These are phyloP conservation scores for Vulpes lagopus DNA, from an alignment of 2,113 vertebrate genomes.

Conservation along the genomic window DNA sequence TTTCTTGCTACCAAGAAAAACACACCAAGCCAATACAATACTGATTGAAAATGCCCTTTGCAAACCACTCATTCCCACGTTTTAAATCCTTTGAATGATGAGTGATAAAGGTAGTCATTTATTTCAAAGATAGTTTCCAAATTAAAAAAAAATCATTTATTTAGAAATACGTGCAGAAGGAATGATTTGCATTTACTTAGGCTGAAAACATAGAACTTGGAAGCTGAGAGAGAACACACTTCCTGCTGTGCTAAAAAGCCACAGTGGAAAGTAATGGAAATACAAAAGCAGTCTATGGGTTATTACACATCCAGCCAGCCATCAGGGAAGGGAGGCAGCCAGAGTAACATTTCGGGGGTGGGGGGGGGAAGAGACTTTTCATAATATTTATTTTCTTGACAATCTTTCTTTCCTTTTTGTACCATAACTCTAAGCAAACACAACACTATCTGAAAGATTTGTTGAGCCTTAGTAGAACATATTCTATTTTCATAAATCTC, in stretches of 20 bases:
- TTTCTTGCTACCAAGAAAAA: not conserved
- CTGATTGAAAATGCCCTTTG: not conserved
- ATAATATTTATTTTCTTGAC: not conserved
- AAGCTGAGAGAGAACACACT: not conserved
- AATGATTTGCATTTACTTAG: not conserved
- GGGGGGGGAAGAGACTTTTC: not conserved
- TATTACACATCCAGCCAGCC: not conserved
- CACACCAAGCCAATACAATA: not conserved
- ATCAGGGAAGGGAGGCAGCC: not conserved
- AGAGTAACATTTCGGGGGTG: not conserved
- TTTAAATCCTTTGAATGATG: not conserved
- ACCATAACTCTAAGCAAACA: not conserved
- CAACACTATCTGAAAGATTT: slow-evolving; percentile 34
- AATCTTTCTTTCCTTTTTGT: slow-evolving; percentile 36
- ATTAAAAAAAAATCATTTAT: not conserved
- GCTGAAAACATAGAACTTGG: not conserved
- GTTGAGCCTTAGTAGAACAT: not conserved
- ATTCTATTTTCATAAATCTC: not conserved
- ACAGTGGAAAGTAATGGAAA: slow-evolving; percentile 5
- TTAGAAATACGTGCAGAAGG: not conserved
- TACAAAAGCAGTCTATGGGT: not conserved
- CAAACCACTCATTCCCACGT: not conserved
- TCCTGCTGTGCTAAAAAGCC: slow-evolving; percentile 48
- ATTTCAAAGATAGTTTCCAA: not conserved
- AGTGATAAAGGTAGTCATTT: not conserved